phyloP scores from a whole-genome alignment of 2,113 vertebrate species.

The Odontesthes bonariensis region DNA sequence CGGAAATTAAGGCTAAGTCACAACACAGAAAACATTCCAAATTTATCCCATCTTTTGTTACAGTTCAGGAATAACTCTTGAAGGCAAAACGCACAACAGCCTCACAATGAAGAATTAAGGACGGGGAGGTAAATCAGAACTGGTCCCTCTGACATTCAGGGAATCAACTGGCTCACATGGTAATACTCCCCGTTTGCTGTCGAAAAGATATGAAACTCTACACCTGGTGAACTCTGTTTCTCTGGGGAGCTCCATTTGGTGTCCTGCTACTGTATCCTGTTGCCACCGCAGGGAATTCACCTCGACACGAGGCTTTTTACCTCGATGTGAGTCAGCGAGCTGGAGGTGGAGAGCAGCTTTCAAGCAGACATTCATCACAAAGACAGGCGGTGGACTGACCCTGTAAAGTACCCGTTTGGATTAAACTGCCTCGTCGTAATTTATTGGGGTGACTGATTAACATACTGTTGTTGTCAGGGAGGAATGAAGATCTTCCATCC shows the following conservation, averaged over 20 bases:
- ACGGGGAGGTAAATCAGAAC: no score
- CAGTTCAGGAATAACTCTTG: not conserved
- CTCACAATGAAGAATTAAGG: no score
- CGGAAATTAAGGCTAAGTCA: conserved; percentile 46
- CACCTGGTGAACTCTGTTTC: conserved; percentile 51
- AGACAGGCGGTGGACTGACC: not conserved
- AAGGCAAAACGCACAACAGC: conserved; percentile 20
- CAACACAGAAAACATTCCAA: conserved; percentile 46
- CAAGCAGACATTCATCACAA: conserved; percentile 32
- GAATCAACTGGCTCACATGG: not conserved
- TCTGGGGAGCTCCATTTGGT: conserved; percentile 46
- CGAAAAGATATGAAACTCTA: conserved; percentile 67
- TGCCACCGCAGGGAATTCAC: conserved; percentile 64
- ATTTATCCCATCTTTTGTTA: conserved; percentile 31
- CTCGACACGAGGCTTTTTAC: conserved; percentile 44
- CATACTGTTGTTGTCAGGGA: conserved; percentile 9
- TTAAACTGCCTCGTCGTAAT: conserved; percentile 26
- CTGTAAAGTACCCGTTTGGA: conserved; percentile 29
- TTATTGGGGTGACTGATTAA: conserved; percentile 8
- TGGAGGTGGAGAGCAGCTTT: conserved; percentile 25
- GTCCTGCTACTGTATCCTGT: conserved; percentile 58
- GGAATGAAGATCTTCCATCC: not conserved
- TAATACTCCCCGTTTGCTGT: conserved; percentile 62
- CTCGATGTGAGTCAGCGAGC: conserved; percentile 43
- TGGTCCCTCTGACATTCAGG: no score